phyloP scores from a whole-genome alignment of 2,797 vertebrate species.

The Gymnothorax reevesii region DNA sequence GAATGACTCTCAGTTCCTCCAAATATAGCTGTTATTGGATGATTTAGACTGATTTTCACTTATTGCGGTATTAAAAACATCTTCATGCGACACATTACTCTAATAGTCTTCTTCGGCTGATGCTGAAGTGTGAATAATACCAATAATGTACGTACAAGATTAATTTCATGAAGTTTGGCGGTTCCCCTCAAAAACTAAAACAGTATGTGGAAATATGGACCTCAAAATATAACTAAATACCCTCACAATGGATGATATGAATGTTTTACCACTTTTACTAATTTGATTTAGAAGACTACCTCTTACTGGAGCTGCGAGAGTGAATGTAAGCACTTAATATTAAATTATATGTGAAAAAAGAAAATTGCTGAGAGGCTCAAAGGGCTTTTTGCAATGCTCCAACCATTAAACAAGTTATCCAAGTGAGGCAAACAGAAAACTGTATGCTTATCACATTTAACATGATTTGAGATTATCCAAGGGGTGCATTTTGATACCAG shows the following conservation, averaged over 20 bases:
- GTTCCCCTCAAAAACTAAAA: not conserved
- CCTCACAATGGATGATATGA: not conserved
- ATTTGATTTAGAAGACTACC: not conserved
- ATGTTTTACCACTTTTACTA: not conserved
- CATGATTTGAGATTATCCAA: conserved; percentile 36
- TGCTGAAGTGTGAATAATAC: too few species aligned
- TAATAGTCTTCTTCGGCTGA: not conserved
- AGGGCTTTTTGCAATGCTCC: not conserved
- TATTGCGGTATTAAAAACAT: not conserved
- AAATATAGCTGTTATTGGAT: not conserved
- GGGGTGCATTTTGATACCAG: conserved; percentile 48
- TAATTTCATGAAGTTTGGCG: not conserved
- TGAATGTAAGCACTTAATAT: not conserved
- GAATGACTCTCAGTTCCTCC: not conserved
- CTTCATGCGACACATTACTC: not conserved
- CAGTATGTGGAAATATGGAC: not conserved
- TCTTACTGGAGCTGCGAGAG: not conserved
- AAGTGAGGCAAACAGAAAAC: conserved; percentile 12
- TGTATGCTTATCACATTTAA: conserved; percentile 26
- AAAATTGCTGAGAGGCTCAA: not conserved
- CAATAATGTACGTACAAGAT: not conserved
- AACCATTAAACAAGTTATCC: not conserved
- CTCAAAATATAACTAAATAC: not conserved
- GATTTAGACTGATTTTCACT: not conserved
- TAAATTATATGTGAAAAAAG: not conserved